phyloP scores from a whole-genome alignment of 2,797 vertebrate species.

The Cossypha heuglini region DNA sequence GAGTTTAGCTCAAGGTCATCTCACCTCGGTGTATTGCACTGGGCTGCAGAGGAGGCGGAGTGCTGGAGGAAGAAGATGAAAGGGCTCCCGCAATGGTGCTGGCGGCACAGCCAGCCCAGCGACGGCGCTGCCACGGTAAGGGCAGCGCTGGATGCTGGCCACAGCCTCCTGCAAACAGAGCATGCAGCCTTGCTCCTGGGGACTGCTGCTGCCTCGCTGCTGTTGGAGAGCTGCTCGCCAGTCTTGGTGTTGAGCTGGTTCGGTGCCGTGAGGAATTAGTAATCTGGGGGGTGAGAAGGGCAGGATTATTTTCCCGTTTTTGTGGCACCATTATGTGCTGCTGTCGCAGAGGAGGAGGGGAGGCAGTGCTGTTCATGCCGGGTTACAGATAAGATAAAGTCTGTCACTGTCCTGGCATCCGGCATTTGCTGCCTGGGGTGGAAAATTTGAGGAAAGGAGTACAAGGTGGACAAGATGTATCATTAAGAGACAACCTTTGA shows the following conservation, averaged over 20 bases:
- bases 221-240: constrained; percentile 32
- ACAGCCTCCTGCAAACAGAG: constrained; percentile 47
- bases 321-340: constrained; percentile 67
- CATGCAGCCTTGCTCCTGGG: constrained; percentile 32
- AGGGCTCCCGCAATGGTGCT: constrained; percentile 73
- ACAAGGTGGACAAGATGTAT: constrained; percentile 85
- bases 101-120: constrained; percentile 58
- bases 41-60: constrained; percentile 66
- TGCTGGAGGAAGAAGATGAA: constrained; percentile 74
- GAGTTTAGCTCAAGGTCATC: constrained; percentile 73
- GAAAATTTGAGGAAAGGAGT: constrained; percentile 87
- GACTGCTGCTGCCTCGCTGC: constrained; percentile 31
- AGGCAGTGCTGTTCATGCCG: constrained; percentile 76
- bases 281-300: constrained; percentile 47
- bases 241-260: not conserved
- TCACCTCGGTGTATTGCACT: constrained; percentile 46
- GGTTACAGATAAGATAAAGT: constrained; percentile 82
- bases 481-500: constrained; percentile 84
- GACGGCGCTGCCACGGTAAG: constrained; percentile 63
- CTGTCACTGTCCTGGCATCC: constrained; percentile 79
- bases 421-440: constrained; percentile 74
- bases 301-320: constrained; percentile 69
- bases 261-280: constrained; percentile 49
- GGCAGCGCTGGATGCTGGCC: constrained; percentile 63
- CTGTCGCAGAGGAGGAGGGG: constrained; percentile 65